phyloP scores from a whole-genome alignment of 2,888 invertebrate species.

The Caenorhabditis angaria region DNA sequence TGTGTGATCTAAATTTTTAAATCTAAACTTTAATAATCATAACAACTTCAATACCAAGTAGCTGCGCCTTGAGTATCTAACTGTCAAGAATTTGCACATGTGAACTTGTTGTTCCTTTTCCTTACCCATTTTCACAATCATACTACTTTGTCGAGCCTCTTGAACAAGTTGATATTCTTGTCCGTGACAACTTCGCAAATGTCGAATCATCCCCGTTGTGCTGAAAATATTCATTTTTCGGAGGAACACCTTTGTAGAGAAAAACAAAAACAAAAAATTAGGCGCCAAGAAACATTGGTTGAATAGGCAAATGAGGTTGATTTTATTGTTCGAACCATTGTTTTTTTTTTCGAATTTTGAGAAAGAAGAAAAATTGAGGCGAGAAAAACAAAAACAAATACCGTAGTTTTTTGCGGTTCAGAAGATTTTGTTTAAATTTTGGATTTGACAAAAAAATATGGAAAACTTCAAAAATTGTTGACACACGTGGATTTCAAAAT shows the following conservation, averaged over 20 bases:
- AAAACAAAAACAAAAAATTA: neutral
- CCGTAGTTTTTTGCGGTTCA: no score
- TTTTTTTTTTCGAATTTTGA: constrained; percentile 1
- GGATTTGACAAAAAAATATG: neutral
- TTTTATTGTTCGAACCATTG: neutral
- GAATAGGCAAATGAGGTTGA: constrained; percentile 19
- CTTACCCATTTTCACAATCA: constrained; percentile 60
- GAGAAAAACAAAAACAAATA: constrained; percentile 3
- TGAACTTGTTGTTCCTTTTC: neutral
- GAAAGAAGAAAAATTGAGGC: no score
- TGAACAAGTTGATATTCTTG: constrained; percentile 61
- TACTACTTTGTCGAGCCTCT: constrained; percentile 56
- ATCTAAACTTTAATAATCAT: no score
- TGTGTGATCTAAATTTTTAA: no score
- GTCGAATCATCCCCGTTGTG: constrained; percentile 72
- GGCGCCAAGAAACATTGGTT: constrained; percentile 11
- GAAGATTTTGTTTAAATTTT: neutral
- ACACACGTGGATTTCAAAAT: no score
- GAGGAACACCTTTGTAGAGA: neutral
- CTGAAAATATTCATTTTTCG: constrained; percentile 32
- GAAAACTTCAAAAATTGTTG: no score
- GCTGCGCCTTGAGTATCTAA: no score
- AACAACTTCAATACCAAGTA: no score
- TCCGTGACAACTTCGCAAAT: constrained; percentile 68
- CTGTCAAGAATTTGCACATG: no score